Base-by-base conservation (phyloP, 2,888 invertebrate genomes). In the Gasteruption jaculator region DNA sequence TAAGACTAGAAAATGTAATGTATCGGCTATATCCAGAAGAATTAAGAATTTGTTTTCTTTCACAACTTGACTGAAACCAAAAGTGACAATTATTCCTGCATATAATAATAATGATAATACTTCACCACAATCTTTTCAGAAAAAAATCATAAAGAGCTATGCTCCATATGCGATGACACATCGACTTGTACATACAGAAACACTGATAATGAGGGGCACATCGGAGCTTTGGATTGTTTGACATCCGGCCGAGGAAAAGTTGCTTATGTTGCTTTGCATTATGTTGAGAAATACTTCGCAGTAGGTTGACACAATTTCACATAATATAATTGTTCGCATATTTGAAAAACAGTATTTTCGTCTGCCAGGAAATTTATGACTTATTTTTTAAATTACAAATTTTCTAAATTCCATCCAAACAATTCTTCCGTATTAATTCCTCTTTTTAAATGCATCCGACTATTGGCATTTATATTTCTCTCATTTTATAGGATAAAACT, bases 161-260 rank as follows among this genome's bases (percentile, higher is more conserved):
- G 83, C 60, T 66, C 73, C 0, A 71, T 81, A 10, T 83, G 83
- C 59, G 76, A 78, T 15, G 45, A 57, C n/a, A 45, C 45, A 1
- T 32, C 20, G 3, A 42, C 45, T 4, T 74, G 74, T 48, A 48
- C 46, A 7, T 71, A 71, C 41, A 41, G 33, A 5, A 68, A 68
- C 39, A 71, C 69, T 26, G 61, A 60, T 0, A 69, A 71, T 49
- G 73, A 81, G 58, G 76, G 79, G 0, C 82, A 83, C 57, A 73
- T 76, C 26, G 83, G 82, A 5, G 81, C 84, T 0, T 65, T 85
- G 45, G 73, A 78, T 47, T 86, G 86, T 56, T 54, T 85, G 41
- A 66, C 66, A 24, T 57, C 73, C 43, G 56, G 68, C 40, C 65
- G 72, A 32, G 81, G 78, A 20, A 77, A 79, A 48, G 79, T 83